phyloP scores from a whole-genome alignment of 2,113 vertebrate genomes.

The Equus quagga region DNA sequence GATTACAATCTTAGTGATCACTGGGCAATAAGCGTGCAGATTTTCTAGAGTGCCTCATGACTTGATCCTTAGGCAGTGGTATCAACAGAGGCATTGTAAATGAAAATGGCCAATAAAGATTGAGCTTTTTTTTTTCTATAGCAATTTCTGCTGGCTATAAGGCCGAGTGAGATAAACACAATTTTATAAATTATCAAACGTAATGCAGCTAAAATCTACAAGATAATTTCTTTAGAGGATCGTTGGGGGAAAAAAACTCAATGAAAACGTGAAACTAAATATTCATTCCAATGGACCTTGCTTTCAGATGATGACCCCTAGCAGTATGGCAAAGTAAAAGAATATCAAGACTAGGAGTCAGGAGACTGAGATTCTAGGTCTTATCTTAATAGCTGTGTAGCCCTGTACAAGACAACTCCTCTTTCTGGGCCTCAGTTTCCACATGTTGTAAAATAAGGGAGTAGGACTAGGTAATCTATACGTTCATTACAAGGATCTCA shows the following conservation, averaged over 20 bases:
- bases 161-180: background rate
- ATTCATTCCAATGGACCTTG: background rate
- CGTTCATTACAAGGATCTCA: background rate
- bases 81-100: background rate
- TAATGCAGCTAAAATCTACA: background rate
- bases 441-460: constrained; percentile 27
- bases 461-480: background rate
- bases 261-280: background rate
- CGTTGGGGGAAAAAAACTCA: background rate
- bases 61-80: background rate
- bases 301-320: background rate
- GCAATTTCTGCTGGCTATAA: background rate
- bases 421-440: background rate
- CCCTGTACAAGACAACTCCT: background rate
- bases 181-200: background rate
- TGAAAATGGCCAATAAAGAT: background rate
- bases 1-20: background rate
- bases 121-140: background rate
- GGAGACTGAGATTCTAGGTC: background rate
- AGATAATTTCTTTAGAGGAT: constrained; percentile 9
- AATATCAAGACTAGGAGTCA: background rate
- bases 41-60: background rate
- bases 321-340: background rate
- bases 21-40: no score
- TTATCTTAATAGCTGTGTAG: background rate